These are phyloP conservation scores for Mormyrops attenuatus DNA, from an alignment of 2,797 vertebrate genomes.

Conservation along the genomic window DNA sequence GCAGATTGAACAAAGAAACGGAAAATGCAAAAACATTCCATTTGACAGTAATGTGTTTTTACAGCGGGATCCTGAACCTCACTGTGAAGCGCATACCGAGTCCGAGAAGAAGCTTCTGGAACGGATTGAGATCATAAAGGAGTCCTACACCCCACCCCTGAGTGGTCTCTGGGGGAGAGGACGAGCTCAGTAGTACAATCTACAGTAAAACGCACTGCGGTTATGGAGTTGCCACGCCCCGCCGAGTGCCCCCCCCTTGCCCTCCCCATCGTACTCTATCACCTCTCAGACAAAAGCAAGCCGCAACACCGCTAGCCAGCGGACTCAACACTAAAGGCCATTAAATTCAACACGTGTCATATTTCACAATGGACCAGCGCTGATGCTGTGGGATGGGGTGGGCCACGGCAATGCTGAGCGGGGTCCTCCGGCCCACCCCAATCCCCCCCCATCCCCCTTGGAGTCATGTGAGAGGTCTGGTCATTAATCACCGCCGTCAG, in stretches of 20 bases:
- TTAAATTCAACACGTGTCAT: slow-evolving; percentile 66
- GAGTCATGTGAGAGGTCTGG: slow-evolving; percentile 47
- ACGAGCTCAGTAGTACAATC: slow-evolving; percentile 60
- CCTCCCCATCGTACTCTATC: slow-evolving; percentile 58
- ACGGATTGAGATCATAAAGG: slow-evolving; percentile 35
- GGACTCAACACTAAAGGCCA: slow-evolving; percentile 66
- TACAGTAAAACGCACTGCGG: slow-evolving; percentile 65
- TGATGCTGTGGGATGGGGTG: slow-evolving; percentile 63
- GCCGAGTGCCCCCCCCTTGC: not conserved
- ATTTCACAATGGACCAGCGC: slow-evolving; percentile 69
- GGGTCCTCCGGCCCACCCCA: not conserved
- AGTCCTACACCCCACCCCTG: slow-evolving; percentile 41
- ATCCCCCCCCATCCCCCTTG: slow-evolving; percentile 56
- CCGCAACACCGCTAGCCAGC: slow-evolving; percentile 64
- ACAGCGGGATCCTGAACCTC: not conserved
- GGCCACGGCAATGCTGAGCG: slow-evolving; percentile 60
- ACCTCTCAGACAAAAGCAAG: slow-evolving; percentile 60
- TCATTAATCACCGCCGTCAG: slow-evolving; percentile 61
- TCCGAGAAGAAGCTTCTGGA: not conserved
- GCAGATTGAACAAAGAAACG: not conserved
- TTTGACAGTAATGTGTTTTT: not conserved
- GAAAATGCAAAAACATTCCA: not conserved
- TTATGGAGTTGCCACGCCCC: slow-evolving; percentile 45
- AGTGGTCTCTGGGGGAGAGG: slow-evolving; percentile 52
- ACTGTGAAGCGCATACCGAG: not conserved